Evolutionary conservation across 2,888 invertebrate species (phyloP), one percentile per base, ranked within the genome.

Genomic region (Crocallis elinguaria): DNA sequence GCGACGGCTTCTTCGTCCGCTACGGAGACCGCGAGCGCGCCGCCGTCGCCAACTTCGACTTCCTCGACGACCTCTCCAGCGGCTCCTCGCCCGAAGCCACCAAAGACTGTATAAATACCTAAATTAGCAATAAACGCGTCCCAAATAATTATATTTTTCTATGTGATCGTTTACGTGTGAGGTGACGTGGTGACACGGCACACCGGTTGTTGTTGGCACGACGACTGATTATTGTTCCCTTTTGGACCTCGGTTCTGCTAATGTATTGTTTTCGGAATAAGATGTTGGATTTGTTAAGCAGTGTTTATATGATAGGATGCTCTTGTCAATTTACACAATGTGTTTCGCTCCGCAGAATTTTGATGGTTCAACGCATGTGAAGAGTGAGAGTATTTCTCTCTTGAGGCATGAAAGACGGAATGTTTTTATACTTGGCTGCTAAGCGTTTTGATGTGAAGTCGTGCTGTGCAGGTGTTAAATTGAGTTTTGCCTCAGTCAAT

Each of bases 31-130:
- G 94, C 75, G 96, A 96, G 78, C 93, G 93, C 59, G 95, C 95
- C 77, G 96, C 96, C 59, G 95, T 96, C 67, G 94, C 95, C 60
- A 94, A 94, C 70, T 96, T 96, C 89, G 95, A 96, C 89, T 96
- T 96, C 92, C 93, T 96, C 69, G 94, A 96, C 84, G 94, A 94
- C 72, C 84, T 95, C 69, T 86, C 92, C 71, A 84, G 75, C 62
- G 82, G 80, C 60, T 82, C 86, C 57, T 80, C 86, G 57, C 88
- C 88, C 70, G 88, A 80, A 63, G 80, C 80, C 72, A 77, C 87
- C 88, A 88, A 86, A 84, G 85, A 88, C 87, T 87, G 86, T 82
- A 81, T 49, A 41, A 35, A 39, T 49, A 38, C 17, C 39, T 44
- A 51, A 69, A 73, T 74, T 82, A 84, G 82, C 81, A 79, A 81